These are phyloP conservation scores for Blera fallax DNA, from an alignment of 2,888 invertebrate species.

Conservation along the genomic window DNA sequence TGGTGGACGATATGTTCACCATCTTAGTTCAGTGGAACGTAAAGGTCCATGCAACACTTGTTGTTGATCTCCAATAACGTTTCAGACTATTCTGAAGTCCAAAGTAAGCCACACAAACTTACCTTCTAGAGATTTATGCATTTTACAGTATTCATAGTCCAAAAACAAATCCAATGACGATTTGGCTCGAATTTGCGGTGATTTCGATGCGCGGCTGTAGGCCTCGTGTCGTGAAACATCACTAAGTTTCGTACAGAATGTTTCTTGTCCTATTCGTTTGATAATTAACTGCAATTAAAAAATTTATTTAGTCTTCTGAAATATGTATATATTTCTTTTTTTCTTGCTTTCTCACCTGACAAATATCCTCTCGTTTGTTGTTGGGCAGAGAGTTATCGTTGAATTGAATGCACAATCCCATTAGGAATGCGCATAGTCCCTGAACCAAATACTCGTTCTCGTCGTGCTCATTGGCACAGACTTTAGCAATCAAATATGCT, in stretches of 20 bases:
- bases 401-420: slow-evolving; percentile 95
- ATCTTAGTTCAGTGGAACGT: no score
- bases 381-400: slow-evolving; percentile 91
- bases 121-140: slow-evolving; percentile 92
- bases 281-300: slow-evolving; percentile 85
- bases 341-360: slow-evolving; percentile 80
- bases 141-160: slow-evolving; percentile 96
- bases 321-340: no score
- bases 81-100: no score
- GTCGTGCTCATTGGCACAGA: slow-evolving; percentile 92
- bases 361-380: slow-evolving; percentile 90
- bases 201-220: slow-evolving; percentile 95
- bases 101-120: slow-evolving; percentile 69
- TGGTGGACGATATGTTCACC: no score
- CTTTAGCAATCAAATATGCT: slow-evolving; percentile 91
- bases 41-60: no score
- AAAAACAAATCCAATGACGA: slow-evolving; percentile 90
- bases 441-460: slow-evolving; percentile 94
- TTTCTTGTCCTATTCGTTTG: slow-evolving; percentile 94
- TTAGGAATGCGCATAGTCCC: slow-evolving; percentile 94
- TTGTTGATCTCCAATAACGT: no score
- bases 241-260: slow-evolving; percentile 91
- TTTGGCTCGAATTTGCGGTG: slow-evolving; percentile 93
- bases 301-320: neutral
- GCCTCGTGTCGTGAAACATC: slow-evolving; percentile 94